Conservation (phyloP, 2,113 vertebrate genomes). For the Penelope pileata region DNA sequence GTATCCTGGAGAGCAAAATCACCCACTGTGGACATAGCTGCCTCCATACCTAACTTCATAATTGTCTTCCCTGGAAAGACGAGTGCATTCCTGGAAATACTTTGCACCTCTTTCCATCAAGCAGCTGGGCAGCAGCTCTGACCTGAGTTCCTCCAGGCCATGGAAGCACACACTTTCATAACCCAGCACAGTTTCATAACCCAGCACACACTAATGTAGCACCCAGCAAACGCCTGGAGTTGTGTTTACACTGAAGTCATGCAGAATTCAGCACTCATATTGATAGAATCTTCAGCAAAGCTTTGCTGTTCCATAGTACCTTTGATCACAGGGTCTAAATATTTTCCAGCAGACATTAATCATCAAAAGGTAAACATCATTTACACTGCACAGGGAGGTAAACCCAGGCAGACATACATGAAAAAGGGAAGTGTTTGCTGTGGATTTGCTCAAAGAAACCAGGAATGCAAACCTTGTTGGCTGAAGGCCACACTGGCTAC, state of each 20-base stretch:
- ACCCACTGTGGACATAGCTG: not conserved
- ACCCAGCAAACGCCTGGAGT: not conserved
- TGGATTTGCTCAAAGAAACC: not conserved
- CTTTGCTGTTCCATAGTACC: not conserved
- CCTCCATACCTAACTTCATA: not conserved
- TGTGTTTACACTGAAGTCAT: not conserved
- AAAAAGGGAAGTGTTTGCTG: not conserved
- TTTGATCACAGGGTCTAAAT: not conserved
- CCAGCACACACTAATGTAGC: not conserved
- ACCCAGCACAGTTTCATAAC: not conserved
- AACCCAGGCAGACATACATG: not conserved
- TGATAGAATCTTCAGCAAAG: not conserved
- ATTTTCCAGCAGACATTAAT: not conserved
- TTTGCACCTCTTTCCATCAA: not conserved
- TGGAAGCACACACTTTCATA: fast-evolving
- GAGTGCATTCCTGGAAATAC: not conserved
- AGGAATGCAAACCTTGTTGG: not conserved
- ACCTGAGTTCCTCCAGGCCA: not conserved
- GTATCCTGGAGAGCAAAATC: not conserved
- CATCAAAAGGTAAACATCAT: not conserved
- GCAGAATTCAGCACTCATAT: not conserved
- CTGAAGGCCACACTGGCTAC: not conserved
- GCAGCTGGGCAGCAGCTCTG: not conserved
- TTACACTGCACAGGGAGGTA: not conserved
- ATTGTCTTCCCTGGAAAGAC: not conserved